phyloP scores from a whole-genome alignment of 1,140 invertebrate genomes.

The Spodoptera litura region DNA sequence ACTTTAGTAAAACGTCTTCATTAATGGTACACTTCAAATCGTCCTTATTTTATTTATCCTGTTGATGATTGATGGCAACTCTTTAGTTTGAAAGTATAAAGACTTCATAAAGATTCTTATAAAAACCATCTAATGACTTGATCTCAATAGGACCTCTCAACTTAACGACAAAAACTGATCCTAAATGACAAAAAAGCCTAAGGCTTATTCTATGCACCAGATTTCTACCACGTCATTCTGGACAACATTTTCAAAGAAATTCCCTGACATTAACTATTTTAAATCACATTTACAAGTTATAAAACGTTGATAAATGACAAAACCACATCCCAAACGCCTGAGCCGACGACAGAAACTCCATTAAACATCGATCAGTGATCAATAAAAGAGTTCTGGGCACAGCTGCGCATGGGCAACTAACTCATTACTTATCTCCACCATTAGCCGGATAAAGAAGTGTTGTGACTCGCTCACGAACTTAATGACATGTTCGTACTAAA shows the following conservation, averaged over 20 bases:
- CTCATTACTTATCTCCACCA: slow-evolving; percentile 74
- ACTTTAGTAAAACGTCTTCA: no score
- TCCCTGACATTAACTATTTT: background rate
- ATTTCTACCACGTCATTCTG: background rate
- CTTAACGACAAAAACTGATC: no score
- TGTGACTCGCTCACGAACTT: slow-evolving; percentile 39
- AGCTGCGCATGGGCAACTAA: slow-evolving; percentile 62
- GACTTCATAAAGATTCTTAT: no score
- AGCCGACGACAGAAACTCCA: slow-evolving; percentile 35
- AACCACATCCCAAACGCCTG: slow-evolving; percentile 18
- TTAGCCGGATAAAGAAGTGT: slow-evolving; percentile 68
- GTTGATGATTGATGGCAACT: no score
- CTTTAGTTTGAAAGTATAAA: no score
- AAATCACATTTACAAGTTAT: slow-evolving; percentile 18
- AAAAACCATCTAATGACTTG: no score
- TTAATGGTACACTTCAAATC: no score
- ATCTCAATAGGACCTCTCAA: no score
- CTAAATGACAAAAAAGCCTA: no score
- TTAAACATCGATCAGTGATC: slow-evolving; percentile 48
- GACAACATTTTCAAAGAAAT: background rate
- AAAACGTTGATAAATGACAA: slow-evolving; percentile 47
- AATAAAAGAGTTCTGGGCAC: slow-evolving; percentile 44
- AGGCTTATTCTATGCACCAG: background rate
- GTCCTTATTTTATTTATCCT: no score
- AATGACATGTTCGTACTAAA: slow-evolving; percentile 31